phyloP scores from a whole-genome alignment of 1,140 invertebrate species.

The Drosophila eugracilis region DNA sequence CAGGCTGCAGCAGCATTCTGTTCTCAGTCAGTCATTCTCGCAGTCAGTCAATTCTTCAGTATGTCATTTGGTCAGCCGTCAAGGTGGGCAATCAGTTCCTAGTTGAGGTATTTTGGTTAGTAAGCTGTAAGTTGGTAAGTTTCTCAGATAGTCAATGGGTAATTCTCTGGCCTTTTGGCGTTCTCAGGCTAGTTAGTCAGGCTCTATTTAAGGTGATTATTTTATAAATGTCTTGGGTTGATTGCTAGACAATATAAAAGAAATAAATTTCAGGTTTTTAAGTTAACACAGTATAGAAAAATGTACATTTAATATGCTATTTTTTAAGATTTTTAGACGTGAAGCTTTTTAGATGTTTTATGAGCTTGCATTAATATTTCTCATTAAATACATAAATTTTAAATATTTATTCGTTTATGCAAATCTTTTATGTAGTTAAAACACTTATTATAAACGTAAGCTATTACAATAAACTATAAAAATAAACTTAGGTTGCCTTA shows the following conservation, averaged over 20 bases:
- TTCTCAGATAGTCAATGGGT: not conserved
- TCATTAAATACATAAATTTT: too few species aligned
- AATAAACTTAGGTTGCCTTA: too few species aligned
- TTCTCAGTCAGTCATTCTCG: slow-evolving; percentile 24
- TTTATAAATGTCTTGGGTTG: not conserved
- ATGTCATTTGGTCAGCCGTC: slow-evolving; percentile 11
- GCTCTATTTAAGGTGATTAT: slow-evolving; percentile 7
- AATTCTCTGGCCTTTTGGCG: not conserved
- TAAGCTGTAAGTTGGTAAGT: not conserved
- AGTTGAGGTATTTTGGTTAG: slow-evolving; percentile 29
- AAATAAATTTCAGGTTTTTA: not conserved
- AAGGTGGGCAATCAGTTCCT: slow-evolving; percentile 29
- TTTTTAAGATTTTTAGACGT: too few species aligned
- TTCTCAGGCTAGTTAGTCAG: slow-evolving; percentile 2
- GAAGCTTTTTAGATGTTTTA: too few species aligned
- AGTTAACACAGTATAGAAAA: too few species aligned
- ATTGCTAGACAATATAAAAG: not conserved
- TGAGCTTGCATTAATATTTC: too few species aligned
- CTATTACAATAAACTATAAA: too few species aligned
- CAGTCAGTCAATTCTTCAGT: slow-evolving; percentile 21
- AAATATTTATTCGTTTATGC: too few species aligned
- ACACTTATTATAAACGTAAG: too few species aligned
- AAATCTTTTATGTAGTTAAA: too few species aligned
- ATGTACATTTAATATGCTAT: too few species aligned
- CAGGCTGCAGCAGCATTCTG: slow-evolving; percentile 35